These are phyloP conservation scores for Gymnarchus niloticus DNA, from an alignment of 2,113 vertebrate species.

Conservation along the genomic window DNA sequence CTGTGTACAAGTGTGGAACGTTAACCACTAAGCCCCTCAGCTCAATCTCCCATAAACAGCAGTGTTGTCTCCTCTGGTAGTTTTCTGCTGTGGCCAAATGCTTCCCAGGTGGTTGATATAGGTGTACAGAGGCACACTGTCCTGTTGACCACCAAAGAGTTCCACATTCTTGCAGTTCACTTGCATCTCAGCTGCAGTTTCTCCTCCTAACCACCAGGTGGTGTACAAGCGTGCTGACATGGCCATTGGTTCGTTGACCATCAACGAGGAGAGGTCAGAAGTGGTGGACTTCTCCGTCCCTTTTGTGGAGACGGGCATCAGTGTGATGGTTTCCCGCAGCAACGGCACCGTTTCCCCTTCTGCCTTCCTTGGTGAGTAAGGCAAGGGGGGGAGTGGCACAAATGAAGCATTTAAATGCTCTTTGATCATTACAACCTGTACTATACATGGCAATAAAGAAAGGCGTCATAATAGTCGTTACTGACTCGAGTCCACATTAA, in stretches of 20 bases:
- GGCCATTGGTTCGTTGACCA: constrained; percentile 87
- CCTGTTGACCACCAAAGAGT: background rate
- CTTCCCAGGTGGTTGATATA: background rate
- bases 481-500: background rate
- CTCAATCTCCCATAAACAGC: too few relatives aligned
- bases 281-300: constrained; percentile 87
- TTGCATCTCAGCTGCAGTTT: background rate
- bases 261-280: constrained; percentile 85
- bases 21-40: background rate
- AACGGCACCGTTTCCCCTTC: constrained; percentile 87
- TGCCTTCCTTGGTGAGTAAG: constrained; percentile 76
- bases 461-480: background rate
- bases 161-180: background rate
- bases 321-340: constrained; percentile 87
- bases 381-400: constrained; percentile 29
- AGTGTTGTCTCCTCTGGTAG: background rate
- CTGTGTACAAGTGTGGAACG: background rate
- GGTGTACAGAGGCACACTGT: background rate
- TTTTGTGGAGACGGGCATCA: constrained; percentile 87
- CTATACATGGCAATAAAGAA: background rate
- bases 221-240: constrained; percentile 84
- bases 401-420: constrained; percentile 22
- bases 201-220: constrained; percentile 56
- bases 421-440: background rate
- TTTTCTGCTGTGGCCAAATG: background rate